Evolutionary conservation across 2,888 invertebrate genomes (phyloP), one percentile per base, ranked within the genome.

Genomic region (Drosophila lacicola): DNA sequence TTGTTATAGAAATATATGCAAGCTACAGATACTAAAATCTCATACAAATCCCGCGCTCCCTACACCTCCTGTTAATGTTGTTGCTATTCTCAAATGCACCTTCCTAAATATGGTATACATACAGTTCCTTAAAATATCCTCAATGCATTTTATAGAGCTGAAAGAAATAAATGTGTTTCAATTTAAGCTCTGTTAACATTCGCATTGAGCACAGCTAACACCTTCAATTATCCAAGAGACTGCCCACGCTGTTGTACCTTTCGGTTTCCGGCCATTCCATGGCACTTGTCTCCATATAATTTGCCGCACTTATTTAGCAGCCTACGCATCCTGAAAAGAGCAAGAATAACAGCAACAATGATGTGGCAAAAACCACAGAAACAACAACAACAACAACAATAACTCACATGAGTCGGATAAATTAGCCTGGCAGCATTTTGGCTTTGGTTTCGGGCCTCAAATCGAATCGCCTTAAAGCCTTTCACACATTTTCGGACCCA

Each of bases 241-340:
- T 45, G 50, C 80, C 88, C 71, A 73, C 76, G 68, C 61, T 29
- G n/a, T n/a, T 11, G 57, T 65, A 64, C 49, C 62, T 60, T 61
- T 66, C 37, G 45, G 57, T 74, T 66, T 78, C 78, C 75, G 79
- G 63, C 60, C 62, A 41, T 58, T 37, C 49, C 14, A 14, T 61
- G 72, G 72, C 83, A 83, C 83, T 83, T 83, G 83, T 83, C 80
- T 73, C 77, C 82, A 82, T 84, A 87, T 83, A 83, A 83, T 83
- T 83, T 83, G 82, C 80, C 73, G 83, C 83, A 88, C 88, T 83
- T 88, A 83, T 83, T 83, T 83, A 83, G 54, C 85, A 39, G 34
- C 88, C 83, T 85, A 83, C 83, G 83, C 83, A 84, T 66, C 68
- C 66, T 42, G 51, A 37, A 54, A 61, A 39, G 17, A 53, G 25